phyloP scores from a whole-genome alignment of 2,113 vertebrate species.

The Telmatochromis sp. region DNA sequence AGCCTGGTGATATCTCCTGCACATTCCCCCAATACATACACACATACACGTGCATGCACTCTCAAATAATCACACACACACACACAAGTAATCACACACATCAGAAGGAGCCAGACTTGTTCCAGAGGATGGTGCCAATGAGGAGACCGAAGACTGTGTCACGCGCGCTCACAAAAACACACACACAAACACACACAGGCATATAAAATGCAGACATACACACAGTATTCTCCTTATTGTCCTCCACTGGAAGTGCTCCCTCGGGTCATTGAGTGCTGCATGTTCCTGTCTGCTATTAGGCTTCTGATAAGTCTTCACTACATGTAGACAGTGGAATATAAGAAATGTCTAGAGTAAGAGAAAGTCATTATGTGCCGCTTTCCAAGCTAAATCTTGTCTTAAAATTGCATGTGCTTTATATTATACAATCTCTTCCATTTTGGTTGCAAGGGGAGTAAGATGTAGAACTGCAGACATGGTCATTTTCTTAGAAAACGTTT shows the following conservation, averaged over 20 bases:
- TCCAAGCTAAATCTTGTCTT: conserved; percentile 8
- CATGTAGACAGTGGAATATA: conserved; percentile 19
- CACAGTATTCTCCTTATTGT: conserved; percentile 23
- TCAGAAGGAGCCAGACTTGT: conserved; percentile 35
- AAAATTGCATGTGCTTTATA: conserved; percentile 38
- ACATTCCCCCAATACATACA: conserved; percentile 17
- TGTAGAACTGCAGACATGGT: neutral
- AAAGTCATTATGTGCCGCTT: conserved; percentile 36
- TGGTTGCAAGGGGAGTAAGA: neutral
- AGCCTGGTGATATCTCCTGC: conserved; percentile 52
- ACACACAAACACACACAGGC: neutral
- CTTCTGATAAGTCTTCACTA: conserved; percentile 35
- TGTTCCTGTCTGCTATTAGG: conserved; percentile 49
- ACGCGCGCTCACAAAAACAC: neutral
- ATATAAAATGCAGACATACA: neutral
- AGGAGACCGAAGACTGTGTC: conserved; percentile 31
- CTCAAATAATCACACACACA: neutral
- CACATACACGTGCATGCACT: neutral
- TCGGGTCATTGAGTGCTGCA: conserved; percentile 31
- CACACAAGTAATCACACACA: conserved; percentile 37
- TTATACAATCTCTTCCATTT: conserved; percentile 2
- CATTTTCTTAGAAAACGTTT: neutral
- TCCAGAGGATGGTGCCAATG: conserved; percentile 61
- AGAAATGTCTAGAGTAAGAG: neutral
- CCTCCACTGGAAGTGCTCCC: conserved; percentile 21